These are phyloP conservation scores for Cantharis flavilabris DNA, from an alignment of 2,888 invertebrate genomes.

Conservation along the genomic window DNA sequence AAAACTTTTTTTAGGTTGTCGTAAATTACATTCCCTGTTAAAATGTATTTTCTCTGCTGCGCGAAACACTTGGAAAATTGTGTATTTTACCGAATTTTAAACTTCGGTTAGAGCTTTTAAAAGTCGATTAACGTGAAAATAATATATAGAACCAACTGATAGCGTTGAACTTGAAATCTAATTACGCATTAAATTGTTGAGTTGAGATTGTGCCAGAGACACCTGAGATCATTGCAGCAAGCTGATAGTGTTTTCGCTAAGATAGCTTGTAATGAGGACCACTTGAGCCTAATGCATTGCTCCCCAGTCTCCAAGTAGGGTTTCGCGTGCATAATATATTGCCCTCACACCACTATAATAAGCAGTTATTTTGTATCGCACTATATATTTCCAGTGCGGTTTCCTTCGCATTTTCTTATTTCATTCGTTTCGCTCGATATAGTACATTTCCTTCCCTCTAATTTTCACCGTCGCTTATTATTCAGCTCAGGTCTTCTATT, in stretches of 20 bases:
- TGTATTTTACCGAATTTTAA: not conserved
- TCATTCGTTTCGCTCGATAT: constrained; percentile 39
- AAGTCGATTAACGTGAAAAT: not conserved
- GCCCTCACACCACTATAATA: constrained; percentile 33
- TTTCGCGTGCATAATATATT: constrained; percentile 32
- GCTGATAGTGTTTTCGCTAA: constrained; percentile 25
- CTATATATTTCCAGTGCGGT: constrained; percentile 32
- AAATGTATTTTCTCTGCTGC: not conserved
- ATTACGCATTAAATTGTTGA: constrained; percentile 23
- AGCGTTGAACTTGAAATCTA: constrained; percentile 10
- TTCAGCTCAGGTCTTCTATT: constrained; percentile 43
- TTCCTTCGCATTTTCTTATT: constrained; percentile 37
- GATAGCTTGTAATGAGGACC: constrained; percentile 33
- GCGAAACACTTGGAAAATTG: not conserved
- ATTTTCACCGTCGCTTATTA: constrained; percentile 48
- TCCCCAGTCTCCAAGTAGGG: constrained; percentile 37
- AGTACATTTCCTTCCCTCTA: constrained; percentile 39
- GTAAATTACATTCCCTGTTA: not conserved
- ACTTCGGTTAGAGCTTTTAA: not conserved
- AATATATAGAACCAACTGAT: not conserved
- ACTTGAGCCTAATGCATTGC: constrained; percentile 41
- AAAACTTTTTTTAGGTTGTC: not conserved
- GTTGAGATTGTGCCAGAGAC: constrained; percentile 33
- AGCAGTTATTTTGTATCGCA: constrained; percentile 34
- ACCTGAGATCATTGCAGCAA: constrained; percentile 32